These are phyloP conservation scores for Aramus guarauna DNA, from an alignment of 2,113 vertebrate genomes.

Conservation along the genomic window DNA sequence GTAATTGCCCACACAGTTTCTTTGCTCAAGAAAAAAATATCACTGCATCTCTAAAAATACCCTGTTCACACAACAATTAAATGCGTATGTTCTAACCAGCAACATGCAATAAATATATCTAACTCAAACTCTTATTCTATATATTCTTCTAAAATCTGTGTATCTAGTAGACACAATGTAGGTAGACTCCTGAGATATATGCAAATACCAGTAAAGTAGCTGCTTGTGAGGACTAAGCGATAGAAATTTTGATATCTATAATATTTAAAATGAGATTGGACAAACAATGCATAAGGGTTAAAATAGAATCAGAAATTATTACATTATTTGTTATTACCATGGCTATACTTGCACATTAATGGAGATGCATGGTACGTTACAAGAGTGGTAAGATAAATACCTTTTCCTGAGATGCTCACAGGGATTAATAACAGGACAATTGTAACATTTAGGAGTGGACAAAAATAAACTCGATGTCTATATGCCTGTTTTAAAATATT, in stretches of 20 bases:
- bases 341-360: not conserved
- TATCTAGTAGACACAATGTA: not conserved
- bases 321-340: not conserved
- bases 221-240: not conserved
- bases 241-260: not conserved
- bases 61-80: not conserved
- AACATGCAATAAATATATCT: conserved; percentile 1
- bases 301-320: not conserved
- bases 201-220: not conserved
- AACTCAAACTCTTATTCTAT: not conserved
- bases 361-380: rapidly evolving
- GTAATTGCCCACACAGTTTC: not conserved
- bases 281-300: not conserved
- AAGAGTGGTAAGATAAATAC: not conserved
- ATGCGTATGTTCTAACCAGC: not conserved
- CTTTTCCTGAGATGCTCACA: not conserved
- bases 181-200: not conserved
- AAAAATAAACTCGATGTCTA: not conserved
- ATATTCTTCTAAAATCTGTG: not conserved
- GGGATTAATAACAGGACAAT: not conserved
- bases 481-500: not conserved
- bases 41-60: not conserved
- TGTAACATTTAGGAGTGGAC: not conserved
- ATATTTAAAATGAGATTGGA: not conserved
- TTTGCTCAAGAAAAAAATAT: not conserved